phyloP scores from a whole-genome alignment of 2,888 invertebrate species.

The Nematopogon swammerdamellus region DNA sequence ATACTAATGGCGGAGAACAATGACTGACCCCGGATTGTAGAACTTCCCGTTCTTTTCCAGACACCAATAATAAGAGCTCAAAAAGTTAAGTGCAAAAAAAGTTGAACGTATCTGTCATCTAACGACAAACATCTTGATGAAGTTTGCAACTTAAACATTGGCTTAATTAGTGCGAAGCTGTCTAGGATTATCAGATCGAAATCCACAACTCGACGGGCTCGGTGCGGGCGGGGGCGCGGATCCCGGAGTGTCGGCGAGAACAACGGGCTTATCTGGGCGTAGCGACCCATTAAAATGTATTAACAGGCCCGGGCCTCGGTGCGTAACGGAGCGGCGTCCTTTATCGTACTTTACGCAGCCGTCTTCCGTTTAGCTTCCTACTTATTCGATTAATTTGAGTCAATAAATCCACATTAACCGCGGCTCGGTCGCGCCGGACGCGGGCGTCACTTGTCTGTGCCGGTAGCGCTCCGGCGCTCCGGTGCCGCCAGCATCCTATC shows the following conservation, averaged over 20 bases:
- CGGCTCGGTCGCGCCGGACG: too few species aligned
- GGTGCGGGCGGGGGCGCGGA: too few species aligned
- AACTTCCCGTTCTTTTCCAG: too few species aligned
- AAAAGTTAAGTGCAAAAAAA: too few species aligned
- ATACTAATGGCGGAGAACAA: too few species aligned
- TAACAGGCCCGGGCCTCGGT: constrained; percentile 14
- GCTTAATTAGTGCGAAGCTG: not conserved
- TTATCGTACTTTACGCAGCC: constrained; percentile 49
- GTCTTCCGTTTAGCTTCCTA: constrained; percentile 38
- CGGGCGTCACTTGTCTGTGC: constrained; percentile 14
- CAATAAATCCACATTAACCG: constrained; percentile 54
- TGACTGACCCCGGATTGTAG: too few species aligned
- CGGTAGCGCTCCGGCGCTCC: too few species aligned
- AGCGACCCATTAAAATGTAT: not conserved
- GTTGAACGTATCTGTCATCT: too few species aligned
- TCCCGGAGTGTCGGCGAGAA: not conserved
- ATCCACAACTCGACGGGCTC: not conserved
- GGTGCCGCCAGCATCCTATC: too few species aligned
- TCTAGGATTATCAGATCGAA: not conserved
- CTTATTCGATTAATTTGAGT: constrained; percentile 55
- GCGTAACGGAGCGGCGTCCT: constrained; percentile 35
- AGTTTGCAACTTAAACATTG: not conserved
- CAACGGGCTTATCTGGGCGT: not conserved
- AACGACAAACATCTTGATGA: not conserved
- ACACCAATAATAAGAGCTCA: too few species aligned